A percentile compares a stretch with the other conserved stretches of the same genome.
These are phyloP conservation scores for Sakesphorus luctuosus DNA, from an alignment of 2,113 vertebrate genomes.

Conservation along the genomic window DNA sequence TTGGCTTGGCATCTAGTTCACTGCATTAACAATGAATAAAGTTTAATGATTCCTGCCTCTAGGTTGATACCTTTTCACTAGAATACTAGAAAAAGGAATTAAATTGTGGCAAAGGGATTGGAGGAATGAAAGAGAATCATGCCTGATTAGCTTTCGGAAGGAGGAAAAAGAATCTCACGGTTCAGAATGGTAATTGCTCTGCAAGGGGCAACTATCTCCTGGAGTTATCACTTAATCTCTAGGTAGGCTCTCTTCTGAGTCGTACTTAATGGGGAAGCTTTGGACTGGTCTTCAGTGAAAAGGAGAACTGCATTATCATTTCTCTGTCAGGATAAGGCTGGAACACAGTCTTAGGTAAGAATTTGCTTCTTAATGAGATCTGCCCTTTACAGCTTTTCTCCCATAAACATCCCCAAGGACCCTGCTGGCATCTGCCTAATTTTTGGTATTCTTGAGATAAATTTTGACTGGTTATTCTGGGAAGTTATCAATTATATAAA, in stretches of 20 bases:
- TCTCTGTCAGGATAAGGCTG: background rate
- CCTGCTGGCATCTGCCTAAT: background rate
- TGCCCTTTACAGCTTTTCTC: background rate
- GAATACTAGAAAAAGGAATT: background rate
- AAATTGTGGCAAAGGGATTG: background rate
- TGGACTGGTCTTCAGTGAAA: background rate
- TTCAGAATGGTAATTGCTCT: background rate
- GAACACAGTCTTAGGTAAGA: background rate
- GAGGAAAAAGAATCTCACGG: background rate
- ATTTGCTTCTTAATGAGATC: background rate
- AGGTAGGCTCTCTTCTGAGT: background rate
- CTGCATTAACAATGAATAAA: background rate
- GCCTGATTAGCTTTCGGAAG: background rate
- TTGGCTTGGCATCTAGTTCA: background rate
- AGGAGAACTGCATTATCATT: background rate
- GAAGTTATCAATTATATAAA: background rate
- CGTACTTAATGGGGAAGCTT: background rate
- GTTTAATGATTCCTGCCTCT: background rate
- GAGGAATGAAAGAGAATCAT: background rate
- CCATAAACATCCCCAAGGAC: background rate
- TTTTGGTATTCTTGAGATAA: background rate
- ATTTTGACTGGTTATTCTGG: background rate
- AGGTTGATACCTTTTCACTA: background rate
- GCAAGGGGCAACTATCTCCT: background rate
- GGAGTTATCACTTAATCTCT: slow-evolving; percentile 20